phyloP scores from a whole-genome alignment of 2,113 vertebrate species.

The Poicephalus gulielmi region DNA sequence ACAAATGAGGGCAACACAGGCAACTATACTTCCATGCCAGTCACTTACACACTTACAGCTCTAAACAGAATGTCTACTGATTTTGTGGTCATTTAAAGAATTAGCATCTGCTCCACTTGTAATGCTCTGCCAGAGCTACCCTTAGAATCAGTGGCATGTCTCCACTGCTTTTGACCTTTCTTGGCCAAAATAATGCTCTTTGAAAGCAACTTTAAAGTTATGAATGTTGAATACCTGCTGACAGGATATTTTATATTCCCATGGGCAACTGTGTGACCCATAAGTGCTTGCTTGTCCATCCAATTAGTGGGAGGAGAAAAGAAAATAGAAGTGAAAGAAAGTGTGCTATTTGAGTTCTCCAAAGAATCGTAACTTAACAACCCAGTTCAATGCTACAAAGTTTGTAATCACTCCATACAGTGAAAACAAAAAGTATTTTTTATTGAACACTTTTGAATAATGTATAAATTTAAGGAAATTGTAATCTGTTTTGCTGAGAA shows the following conservation, averaged over 20 bases:
- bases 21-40: background rate
- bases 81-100: background rate
- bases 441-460: conserved; percentile 45
- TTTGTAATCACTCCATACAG: conserved; percentile 14
- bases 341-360: background rate
- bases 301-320: background rate
- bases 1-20: background rate
- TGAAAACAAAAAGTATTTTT: conserved; percentile 8
- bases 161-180: background rate
- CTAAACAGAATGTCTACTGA: background rate
- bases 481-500: conserved; percentile 36
- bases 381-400: background rate
- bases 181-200: background rate
- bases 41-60: background rate
- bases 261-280: background rate
- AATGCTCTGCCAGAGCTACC: background rate
- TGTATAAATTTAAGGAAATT: conserved; percentile 41
- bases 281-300: background rate
- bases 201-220: background rate
- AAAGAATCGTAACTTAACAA: background rate
- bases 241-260: background rate
- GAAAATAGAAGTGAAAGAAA: background rate
- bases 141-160: background rate
- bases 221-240: background rate
- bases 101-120: background rate